Percentiles rank a stretch among this genome's conserved stretches.
phyloP scores from a whole-genome alignment of 2,888 invertebrate species.

The Machimus rusticus region DNA sequence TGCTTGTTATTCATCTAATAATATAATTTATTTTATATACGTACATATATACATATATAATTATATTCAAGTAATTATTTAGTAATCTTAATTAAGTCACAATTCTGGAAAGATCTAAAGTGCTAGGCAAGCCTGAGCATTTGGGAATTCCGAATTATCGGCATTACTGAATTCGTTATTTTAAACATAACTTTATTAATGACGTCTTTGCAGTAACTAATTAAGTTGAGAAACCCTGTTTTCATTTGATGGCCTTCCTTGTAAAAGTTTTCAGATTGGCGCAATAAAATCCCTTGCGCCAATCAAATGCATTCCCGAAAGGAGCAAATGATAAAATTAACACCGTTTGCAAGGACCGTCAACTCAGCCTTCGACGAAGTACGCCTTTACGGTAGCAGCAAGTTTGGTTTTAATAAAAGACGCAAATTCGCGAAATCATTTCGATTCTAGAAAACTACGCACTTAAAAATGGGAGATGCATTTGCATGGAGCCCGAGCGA shows the following conservation, averaged over 20 bases:
- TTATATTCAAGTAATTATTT: too few species aligned
- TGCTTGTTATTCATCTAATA: too few species aligned
- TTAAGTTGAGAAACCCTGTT: too few species aligned
- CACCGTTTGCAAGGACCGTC: background rate
- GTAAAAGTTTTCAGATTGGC: background rate
- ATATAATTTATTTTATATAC: too few species aligned
- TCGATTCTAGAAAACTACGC: background rate
- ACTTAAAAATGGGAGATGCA: background rate
- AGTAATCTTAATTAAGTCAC: too few species aligned
- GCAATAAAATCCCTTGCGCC: background rate
- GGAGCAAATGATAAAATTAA: background rate
- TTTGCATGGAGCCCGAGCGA: background rate
- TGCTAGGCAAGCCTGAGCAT: too few species aligned
- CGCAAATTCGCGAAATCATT: background rate
- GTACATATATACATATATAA: too few species aligned
- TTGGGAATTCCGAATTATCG: too few species aligned
- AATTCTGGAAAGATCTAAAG: too few species aligned
- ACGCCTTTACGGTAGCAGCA: background rate
- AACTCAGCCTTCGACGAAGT: background rate
- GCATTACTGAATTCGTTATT: too few species aligned
- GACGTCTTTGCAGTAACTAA: too few species aligned
- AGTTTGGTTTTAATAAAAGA: background rate
- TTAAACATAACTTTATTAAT: too few species aligned
- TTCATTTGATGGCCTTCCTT: background rate
- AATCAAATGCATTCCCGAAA: background rate